Evolutionary conservation across 2,113 vertebrate species (phyloP).

Genomic region (Carettochelys insculpta): DNA sequence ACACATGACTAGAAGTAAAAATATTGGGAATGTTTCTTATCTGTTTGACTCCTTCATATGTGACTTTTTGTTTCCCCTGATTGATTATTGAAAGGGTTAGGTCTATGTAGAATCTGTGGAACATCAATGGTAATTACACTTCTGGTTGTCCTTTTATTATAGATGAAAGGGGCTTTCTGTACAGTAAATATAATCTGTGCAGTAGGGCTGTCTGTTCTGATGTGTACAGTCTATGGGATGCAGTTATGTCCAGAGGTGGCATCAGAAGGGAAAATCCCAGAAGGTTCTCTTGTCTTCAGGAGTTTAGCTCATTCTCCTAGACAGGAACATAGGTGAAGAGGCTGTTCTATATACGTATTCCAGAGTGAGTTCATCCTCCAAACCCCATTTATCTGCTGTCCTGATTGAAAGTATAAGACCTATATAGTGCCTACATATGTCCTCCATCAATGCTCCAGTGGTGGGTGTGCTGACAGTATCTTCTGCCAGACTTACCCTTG

Average conservation of each 20-base stretch:
- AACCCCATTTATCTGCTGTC: not conserved
- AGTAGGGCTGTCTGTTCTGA: not conserved
- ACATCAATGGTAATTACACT: not conserved
- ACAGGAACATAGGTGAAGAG: not conserved
- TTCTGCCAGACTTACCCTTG: not conserved
- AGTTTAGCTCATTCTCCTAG: not conserved
- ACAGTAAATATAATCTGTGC: not conserved
- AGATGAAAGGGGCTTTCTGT: not conserved
- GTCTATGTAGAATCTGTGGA: not conserved
- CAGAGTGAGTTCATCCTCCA: not conserved
- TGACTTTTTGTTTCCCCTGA: not conserved
- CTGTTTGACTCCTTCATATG: conserved; percentile 59
- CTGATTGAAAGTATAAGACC: not conserved
- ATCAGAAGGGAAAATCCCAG: not conserved
- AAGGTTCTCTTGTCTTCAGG: not conserved
- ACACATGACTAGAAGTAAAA: conserved; percentile 61
- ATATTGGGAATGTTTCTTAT: conserved; percentile 61
- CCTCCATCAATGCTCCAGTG: not conserved
- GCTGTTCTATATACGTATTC: not conserved
- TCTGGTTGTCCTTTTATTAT: not conserved
- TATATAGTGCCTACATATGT: not conserved
- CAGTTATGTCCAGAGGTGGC: not conserved
- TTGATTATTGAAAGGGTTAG: conserved; percentile 5
- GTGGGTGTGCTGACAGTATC: not conserved
- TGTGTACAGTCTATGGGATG: not conserved